Base-by-base conservation (phyloP, 2,113 vertebrate genomes). In the Parotia lawesii region DNA sequence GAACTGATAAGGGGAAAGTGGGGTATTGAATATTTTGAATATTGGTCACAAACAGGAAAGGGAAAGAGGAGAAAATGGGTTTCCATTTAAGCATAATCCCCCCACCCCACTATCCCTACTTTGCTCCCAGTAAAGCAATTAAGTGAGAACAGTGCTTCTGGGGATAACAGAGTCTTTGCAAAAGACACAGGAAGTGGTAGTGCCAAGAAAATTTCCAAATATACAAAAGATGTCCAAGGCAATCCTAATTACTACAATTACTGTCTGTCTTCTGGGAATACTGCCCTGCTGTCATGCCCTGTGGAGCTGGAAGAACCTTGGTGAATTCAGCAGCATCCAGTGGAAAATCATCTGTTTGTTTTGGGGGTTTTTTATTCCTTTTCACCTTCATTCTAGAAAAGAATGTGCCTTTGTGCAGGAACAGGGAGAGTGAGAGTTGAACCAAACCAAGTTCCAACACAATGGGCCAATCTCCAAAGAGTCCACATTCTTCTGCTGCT, bases 21-120 rank as follows among this genome's bases (percentile, higher is more conserved):
- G 48, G 48, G 48, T 50, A 9, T 50, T 50, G 8, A 15, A 50
- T 50, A 45, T 27, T 74, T 61, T 75, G 35, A 62, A 35, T 76
- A 60, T 47, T 2, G 15, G 35, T 21, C 64, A 60, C 38, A 69
- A 60, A 69, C 8, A 56, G 22, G 45, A 70, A 73, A 69, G 45
- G 28, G 18, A 47, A 84, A 10, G 33, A 80, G 48, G 21, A 79
- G 38, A 76, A 91, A 69, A 84, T 51, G n/a, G 11, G 48, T 76
- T 80, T 37, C 17, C 12, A 10, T 40, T 58, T 6, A 31, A 14
- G 13, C 4, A 4, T 21, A 35, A 42, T 5, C 47, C 44, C 15
- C 6, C 1, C 2, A 38, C 2, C 0, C 0, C 1, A 1, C 5
- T 23, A 6, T 5, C 7, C 28, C 33, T 37, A 3, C n/a, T 13